Conservation (phyloP, 1,140 invertebrate species). For the Drosophila kepulauana region DNA sequence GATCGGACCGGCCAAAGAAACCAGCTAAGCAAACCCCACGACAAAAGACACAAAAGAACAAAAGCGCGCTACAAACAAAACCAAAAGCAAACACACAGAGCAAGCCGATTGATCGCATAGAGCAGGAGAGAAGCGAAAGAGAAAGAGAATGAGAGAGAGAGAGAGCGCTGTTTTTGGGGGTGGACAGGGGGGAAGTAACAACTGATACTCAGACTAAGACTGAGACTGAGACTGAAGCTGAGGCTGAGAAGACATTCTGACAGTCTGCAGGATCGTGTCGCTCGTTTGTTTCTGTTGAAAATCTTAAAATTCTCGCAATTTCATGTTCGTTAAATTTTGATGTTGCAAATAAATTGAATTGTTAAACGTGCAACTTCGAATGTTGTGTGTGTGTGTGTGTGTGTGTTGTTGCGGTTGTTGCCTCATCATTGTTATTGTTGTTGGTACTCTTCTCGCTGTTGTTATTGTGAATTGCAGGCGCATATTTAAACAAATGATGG, state of each 20-base stretch:
- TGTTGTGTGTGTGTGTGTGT: conserved; percentile 49
- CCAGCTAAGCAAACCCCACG: conserved; percentile 79
- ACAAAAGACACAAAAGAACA: conserved; percentile 78
- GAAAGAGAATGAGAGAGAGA: conserved; percentile 22
- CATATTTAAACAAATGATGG: conserved; percentile 85
- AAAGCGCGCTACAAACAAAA: conserved; percentile 82
- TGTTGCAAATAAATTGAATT: conserved; percentile 85
- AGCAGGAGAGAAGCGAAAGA: conserved; percentile 21
- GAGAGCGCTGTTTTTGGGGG: conserved; percentile 19
- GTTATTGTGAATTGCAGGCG: conserved; percentile 71
- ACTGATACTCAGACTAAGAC: conserved; percentile 22
- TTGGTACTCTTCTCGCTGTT: conserved; percentile 47
- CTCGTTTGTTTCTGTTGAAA: conserved; percentile 85
- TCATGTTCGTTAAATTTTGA: conserved; percentile 85
- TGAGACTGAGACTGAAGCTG: conserved; percentile 28
- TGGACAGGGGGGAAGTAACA: conserved; percentile 9
- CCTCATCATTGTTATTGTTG: conserved; percentile 28
- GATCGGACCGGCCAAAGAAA: conserved; percentile 47
- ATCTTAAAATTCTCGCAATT: conserved; percentile 85
- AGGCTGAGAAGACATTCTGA: conserved; percentile 53
- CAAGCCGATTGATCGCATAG: conserved; percentile 14
- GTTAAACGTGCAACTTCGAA: conserved; percentile 84
- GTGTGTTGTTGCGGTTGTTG: conserved; percentile 27
- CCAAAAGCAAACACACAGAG: conserved; percentile 68
- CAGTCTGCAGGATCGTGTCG: conserved; percentile 81